Evolutionary conservation across 2,888 invertebrate species (phyloP).

Genomic region (Ommatoiulus sabulosus): DNA sequence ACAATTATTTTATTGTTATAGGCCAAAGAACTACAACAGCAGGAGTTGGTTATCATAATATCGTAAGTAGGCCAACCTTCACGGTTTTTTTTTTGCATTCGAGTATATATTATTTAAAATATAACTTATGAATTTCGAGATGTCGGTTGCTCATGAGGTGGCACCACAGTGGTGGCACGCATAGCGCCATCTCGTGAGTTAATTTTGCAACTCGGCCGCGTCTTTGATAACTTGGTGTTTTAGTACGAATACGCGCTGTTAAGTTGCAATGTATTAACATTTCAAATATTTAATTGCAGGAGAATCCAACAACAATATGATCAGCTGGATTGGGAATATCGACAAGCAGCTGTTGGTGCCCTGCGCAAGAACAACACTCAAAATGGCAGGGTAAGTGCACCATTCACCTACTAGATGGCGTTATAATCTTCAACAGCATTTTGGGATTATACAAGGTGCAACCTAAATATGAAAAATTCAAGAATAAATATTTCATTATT

Average conservation of each 20-base stretch:
- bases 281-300: constrained; percentile 69
- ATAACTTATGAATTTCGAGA: background rate
- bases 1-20: constrained; percentile 66
- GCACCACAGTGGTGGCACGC: background rate
- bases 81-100: background rate
- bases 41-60: constrained; percentile 71
- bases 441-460: background rate
- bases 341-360: constrained; percentile 76
- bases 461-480: background rate
- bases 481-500: background rate
- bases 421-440: background rate
- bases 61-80: constrained; percentile 56
- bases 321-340: constrained; percentile 77
- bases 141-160: no score
- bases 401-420: background rate
- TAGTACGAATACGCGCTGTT: background rate
- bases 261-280: background rate
- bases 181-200: background rate
- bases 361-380: constrained; percentile 74
- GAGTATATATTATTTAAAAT: constrained; percentile 44
- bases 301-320: constrained; percentile 79
- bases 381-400: constrained; percentile 73
- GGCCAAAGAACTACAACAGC: constrained; percentile 76
- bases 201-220: background rate
- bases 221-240: background rate